A percentile compares a stretch with the other conserved stretches of the same genome.
Evolutionary conservation across 2,797 vertebrate species (phyloP).

Genomic region (Glyptemys insculpta): DNA sequence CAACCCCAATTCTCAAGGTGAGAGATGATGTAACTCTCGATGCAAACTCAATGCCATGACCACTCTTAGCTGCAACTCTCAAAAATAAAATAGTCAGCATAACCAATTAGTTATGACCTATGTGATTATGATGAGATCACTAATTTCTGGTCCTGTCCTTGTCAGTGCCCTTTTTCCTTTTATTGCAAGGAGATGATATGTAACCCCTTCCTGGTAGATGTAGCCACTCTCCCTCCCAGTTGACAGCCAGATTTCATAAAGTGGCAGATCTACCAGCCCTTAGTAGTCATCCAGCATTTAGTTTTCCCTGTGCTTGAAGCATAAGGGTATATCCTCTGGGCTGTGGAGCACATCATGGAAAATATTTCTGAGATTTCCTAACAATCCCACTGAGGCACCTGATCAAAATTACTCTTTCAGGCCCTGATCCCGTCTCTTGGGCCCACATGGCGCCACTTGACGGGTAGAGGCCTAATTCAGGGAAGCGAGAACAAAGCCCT

Average conservation of each 20-base stretch:
- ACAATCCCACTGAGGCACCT: neutral
- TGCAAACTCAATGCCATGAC: neutral
- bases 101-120: fast-evolving
- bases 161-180: neutral
- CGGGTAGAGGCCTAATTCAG: neutral
- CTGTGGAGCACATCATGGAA: neutral
- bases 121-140: neutral
- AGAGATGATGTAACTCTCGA: fast-evolving
- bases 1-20: too few relatives aligned
- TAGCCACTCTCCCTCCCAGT: neutral
- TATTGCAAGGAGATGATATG: neutral
- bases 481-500: neutral
- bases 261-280: neutral
- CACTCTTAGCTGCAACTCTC: neutral
- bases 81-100: neutral
- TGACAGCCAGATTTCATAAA: slow-evolving; percentile 5
- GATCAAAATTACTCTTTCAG: neutral
- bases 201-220: neutral
- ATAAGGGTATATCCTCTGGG: neutral
- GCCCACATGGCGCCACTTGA: neutral
- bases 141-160: neutral
- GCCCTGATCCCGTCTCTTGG: neutral
- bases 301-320: neutral
- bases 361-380: neutral
- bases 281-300: neutral